These are phyloP conservation scores for Rousettus madagascariensis DNA, from an alignment of 2,797 vertebrate species.

Conservation along the genomic window DNA sequence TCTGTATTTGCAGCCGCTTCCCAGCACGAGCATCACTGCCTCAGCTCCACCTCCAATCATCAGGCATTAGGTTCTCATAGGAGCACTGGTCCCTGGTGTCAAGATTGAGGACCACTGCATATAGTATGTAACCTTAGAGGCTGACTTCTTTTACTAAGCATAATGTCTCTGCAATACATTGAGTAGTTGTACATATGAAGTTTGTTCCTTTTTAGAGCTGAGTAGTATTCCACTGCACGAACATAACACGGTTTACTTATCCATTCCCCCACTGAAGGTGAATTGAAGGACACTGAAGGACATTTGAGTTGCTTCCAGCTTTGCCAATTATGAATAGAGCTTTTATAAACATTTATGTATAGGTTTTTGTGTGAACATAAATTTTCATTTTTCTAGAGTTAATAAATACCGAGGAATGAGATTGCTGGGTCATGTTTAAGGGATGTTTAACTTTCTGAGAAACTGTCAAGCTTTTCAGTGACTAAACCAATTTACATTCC, in stretches of 20 bases:
- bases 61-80: no score
- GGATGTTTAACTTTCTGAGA: background rate
- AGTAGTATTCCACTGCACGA: background rate
- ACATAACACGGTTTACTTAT: background rate
- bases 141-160: background rate
- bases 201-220: background rate
- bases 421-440: background rate
- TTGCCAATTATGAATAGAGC: background rate
- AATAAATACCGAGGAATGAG: background rate
- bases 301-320: background rate
- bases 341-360: background rate
- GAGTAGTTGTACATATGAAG: background rate
- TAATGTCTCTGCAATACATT: background rate
- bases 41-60: no score
- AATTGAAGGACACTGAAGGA: background rate
- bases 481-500: background rate
- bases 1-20: no score
- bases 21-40: no score
- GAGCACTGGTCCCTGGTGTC: no score
- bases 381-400: conserved; percentile 31
- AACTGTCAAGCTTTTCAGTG: background rate
- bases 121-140: background rate
- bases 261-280: background rate
- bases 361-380: background rate
- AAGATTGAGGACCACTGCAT: no score